Evolutionary conservation across 1,140 invertebrate genomes (phyloP).

Genomic region (Drosophila mojavensis): DNA sequence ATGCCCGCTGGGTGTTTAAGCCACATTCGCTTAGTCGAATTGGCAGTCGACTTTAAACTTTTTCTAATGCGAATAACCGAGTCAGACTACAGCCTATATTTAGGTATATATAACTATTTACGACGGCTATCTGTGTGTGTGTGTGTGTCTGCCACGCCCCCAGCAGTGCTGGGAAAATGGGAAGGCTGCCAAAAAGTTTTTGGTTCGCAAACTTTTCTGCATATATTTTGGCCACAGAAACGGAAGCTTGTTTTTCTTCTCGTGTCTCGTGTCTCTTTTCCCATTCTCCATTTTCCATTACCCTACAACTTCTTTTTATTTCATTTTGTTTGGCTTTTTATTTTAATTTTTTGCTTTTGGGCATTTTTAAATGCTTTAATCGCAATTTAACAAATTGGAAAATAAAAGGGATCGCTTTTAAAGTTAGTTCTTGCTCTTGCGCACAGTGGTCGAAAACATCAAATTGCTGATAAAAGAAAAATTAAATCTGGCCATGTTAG

Average conservation of each 20-base stretch:
- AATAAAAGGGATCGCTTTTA: constrained; percentile 36
- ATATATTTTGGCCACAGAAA: constrained; percentile 76
- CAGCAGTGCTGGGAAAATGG: constrained; percentile 14
- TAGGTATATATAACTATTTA: neutral
- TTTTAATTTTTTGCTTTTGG: constrained; percentile 3
- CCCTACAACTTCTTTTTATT: constrained; percentile 22
- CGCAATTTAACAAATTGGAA: constrained; percentile 80
- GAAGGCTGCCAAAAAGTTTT: constrained; percentile 75
- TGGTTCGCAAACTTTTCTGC: constrained; percentile 77
- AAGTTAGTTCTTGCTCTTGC: constrained; percentile 16
- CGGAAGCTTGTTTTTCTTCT: constrained; percentile 79
- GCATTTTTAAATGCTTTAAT: constrained; percentile 76
- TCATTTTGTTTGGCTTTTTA: constrained; percentile 2
- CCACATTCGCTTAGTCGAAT: constrained; percentile 46
- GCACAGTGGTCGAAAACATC: too few relatives aligned
- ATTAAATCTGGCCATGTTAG: too few relatives aligned
- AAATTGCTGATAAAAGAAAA: too few relatives aligned
- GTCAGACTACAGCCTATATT: constrained; percentile 33
- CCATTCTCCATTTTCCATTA: constrained; percentile 55
- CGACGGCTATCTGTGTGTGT: constrained; percentile 11
- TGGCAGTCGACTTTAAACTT: constrained; percentile 51
- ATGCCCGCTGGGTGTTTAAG: constrained; percentile 41
- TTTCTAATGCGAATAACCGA: constrained; percentile 41
- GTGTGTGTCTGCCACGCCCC: constrained; percentile 9
- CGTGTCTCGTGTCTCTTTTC: constrained; percentile 71